phyloP scores from a whole-genome alignment of 1,140 invertebrate genomes.

The Brachionus sp. region DNA sequence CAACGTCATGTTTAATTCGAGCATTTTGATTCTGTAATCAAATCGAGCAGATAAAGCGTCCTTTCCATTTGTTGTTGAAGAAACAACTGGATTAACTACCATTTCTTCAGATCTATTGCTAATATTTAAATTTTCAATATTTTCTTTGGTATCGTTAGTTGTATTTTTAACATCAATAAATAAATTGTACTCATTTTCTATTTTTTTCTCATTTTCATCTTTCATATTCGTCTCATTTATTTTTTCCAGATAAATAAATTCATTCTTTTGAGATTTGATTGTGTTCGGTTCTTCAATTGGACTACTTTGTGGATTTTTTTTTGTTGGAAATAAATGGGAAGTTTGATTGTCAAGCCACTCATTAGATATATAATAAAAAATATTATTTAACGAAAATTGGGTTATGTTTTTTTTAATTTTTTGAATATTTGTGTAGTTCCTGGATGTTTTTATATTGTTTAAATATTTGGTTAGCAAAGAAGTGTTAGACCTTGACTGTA shows the following conservation, averaged over 20 bases:
- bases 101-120: background rate
- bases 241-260: background rate
- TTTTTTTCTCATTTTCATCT: background rate
- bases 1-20: slow-evolving; percentile 89
- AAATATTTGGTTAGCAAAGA: background rate
- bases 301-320: background rate
- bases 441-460: background rate
- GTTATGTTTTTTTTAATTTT: background rate
- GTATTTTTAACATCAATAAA: background rate
- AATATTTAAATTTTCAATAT: background rate
- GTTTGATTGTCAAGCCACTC: slow-evolving; percentile 34
- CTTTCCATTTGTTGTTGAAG: background rate
- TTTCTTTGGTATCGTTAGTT: background rate
- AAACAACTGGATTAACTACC: background rate
- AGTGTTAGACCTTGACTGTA: background rate
- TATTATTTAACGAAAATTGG: slow-evolving; percentile 20
- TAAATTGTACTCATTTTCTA: background rate
- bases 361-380: slow-evolving; percentile 13
- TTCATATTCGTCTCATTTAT: background rate
- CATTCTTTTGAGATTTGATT: background rate
- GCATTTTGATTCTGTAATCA: slow-evolving; percentile 47
- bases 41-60: slow-evolving; percentile 7
- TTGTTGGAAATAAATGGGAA: background rate
- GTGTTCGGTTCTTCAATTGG: background rate
- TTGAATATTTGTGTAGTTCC: background rate